Conservation (phyloP, 1,140 invertebrate genomes). For the Himalopsyche phryganea region DNA sequence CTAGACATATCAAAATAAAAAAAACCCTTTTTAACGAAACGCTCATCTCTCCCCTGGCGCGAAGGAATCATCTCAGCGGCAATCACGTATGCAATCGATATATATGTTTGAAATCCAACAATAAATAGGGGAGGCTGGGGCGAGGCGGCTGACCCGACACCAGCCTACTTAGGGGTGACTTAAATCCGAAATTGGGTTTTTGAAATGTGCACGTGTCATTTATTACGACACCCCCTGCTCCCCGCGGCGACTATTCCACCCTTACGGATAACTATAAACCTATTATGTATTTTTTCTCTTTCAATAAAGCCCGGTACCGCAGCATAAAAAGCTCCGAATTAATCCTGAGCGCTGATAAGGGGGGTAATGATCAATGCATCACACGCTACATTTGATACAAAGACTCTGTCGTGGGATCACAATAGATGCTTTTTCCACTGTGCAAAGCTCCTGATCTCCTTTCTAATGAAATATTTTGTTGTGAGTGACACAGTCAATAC, state of each 20-base stretch:
- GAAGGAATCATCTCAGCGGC: conserved; percentile 20
- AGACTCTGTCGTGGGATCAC: conserved; percentile 8
- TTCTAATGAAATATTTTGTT: no score
- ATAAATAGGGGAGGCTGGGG: conserved; percentile 31
- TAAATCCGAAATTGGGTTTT: conserved; percentile 58
- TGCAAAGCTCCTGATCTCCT: no score
- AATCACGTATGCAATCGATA: conserved; percentile 35
- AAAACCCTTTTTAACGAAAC: conserved; percentile 6
- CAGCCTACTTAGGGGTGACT: conserved; percentile 53
- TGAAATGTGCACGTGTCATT: conserved; percentile 56
- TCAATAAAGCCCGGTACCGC: conserved; percentile 29
- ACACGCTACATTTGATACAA: conserved; percentile 30
- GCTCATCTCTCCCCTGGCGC: neutral
- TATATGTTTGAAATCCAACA: conserved; percentile 32
- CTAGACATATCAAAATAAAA: neutral
- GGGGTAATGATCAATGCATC: conserved; percentile 34
- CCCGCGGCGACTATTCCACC: conserved; percentile 26
- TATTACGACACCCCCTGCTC: conserved; percentile 47
- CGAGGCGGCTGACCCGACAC: conserved; percentile 25
- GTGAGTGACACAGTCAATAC: no score
- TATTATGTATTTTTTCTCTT: conserved; percentile 33
- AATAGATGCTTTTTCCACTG: no score
- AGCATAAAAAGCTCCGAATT: conserved; percentile 29
- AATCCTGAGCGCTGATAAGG: conserved; percentile 27
- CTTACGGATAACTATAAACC: conserved; percentile 33